Percentiles rank a stretch among this genome's conserved stretches.
These are phyloP conservation scores for Microctonus aethiopoides DNA, from an alignment of 2,888 invertebrate species.

Conservation along the genomic window DNA sequence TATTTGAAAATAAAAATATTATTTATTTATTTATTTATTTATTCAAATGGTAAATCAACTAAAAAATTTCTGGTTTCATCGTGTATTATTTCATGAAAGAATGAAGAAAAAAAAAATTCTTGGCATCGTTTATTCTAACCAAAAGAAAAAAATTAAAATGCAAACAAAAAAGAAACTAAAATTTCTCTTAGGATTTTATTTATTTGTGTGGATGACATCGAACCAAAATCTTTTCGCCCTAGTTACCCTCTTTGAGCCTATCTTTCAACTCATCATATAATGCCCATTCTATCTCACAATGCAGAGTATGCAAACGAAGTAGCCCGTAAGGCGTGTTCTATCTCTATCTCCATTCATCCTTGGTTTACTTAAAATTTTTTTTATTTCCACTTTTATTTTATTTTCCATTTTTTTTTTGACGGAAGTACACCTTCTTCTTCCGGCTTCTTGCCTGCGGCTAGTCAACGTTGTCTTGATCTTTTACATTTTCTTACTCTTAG, in stretches of 20 bases:
- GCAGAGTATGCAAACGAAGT: slow-evolving; percentile 22
- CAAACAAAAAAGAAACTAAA: background rate
- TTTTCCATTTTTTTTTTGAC: background rate
- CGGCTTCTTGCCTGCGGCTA: background rate
- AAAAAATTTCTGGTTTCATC: no score
- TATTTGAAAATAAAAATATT: no score
- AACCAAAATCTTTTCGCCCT: background rate
- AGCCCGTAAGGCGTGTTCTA: background rate
- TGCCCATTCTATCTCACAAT: background rate
- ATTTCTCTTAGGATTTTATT: background rate
- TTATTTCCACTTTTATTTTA: background rate
- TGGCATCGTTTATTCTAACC: background rate
- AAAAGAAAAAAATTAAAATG: background rate
- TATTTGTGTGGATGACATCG: background rate
- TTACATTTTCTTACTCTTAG: background rate
- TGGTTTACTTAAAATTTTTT: background rate
- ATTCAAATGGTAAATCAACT: no score
- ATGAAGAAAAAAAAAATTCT: background rate
- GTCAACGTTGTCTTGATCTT: background rate
- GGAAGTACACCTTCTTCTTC: slow-evolving; percentile 11
- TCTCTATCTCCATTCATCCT: background rate
- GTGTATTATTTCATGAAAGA: background rate
- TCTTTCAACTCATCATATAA: background rate
- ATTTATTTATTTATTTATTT: no score
- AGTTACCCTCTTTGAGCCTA: background rate